These are phyloP conservation scores for Peromyscus californicus DNA, from an alignment of 2,113 vertebrate genomes.

Conservation along the genomic window DNA sequence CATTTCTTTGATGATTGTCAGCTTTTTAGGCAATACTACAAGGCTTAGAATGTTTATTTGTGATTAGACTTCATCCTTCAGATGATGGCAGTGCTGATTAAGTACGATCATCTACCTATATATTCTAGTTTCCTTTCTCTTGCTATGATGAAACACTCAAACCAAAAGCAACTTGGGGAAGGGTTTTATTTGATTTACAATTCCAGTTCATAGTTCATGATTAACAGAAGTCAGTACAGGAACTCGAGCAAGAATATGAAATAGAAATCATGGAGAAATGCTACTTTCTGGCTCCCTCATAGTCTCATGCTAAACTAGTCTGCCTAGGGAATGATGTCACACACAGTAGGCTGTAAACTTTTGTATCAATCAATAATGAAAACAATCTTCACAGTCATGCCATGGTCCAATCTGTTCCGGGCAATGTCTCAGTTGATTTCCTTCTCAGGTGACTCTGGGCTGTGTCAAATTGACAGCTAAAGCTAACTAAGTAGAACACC, in stretches of 20 bases:
- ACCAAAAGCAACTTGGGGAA: background rate
- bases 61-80: slow-evolving; percentile 10
- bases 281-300: background rate
- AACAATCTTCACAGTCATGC: background rate
- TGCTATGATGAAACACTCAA: background rate
- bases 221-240: background rate
- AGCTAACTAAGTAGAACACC: background rate
- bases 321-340: background rate
- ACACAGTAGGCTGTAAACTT: background rate
- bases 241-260: background rate
- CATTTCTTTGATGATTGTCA: background rate
- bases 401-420: background rate
- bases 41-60: background rate
- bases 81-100: background rate
- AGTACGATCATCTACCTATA: background rate
- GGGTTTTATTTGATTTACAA: background rate
- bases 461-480: background rate
- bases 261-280: background rate
- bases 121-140: background rate
- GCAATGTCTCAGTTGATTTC: background rate
- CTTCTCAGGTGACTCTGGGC: background rate
- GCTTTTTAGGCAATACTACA: background rate
- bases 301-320: background rate
- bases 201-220: background rate
- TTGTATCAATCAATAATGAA: background rate